Base-by-base conservation (phyloP, 2,113 vertebrate species). In the Gobius niger region DNA sequence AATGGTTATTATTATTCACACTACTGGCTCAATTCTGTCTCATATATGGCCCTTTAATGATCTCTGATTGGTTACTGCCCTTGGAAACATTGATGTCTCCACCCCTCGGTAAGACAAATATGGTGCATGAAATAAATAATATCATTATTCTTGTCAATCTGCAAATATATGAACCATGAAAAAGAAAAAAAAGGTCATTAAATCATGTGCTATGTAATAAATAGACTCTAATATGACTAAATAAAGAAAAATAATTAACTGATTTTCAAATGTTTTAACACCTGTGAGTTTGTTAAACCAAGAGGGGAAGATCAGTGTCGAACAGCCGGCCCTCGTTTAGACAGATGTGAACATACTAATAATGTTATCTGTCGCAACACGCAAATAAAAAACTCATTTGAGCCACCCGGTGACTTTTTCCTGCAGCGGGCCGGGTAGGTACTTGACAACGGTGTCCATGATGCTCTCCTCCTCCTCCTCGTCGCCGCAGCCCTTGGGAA, bases 371-470 rank as follows among this genome's bases (percentile, higher is more conserved):
- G 57, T 64, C 67, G 24, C 24, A 34, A 47, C 44, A 24, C 68
- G 44, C 12, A 15, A 63, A 15, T 15, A 62, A 47, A 68, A 34
- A 65, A 67, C 44, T 47, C 77, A 78, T 68, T 63, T 24, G 65
- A 83, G 44, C 77, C 82, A 87, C 66, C 73, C 49, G 76, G 83
- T 75, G 67, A 87, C 77, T 83, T 63, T 62, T 93, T 99, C 98
- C 88, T 99, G 98, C 84, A 99, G 93, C 0, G 97, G 97, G 57
- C 96, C 97, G 0, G 98, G 98, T 84, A 99, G 96, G 87, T 98
- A 99, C 86, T 99, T 99, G 93, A 99, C 97, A 89, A 99, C 93
- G 52, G 95, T 96, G 92, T 99, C 98, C 89, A 99, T 94, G 93
- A 99, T 98, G 94, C 96, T 97, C 73, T 98, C 96, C 65, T 96